A percentile compares a stretch with the other conserved stretches of the same genome.
These are phyloP conservation scores for Aleiodes leptofemur DNA, from an alignment of 2,888 invertebrate species.

Conservation along the genomic window DNA sequence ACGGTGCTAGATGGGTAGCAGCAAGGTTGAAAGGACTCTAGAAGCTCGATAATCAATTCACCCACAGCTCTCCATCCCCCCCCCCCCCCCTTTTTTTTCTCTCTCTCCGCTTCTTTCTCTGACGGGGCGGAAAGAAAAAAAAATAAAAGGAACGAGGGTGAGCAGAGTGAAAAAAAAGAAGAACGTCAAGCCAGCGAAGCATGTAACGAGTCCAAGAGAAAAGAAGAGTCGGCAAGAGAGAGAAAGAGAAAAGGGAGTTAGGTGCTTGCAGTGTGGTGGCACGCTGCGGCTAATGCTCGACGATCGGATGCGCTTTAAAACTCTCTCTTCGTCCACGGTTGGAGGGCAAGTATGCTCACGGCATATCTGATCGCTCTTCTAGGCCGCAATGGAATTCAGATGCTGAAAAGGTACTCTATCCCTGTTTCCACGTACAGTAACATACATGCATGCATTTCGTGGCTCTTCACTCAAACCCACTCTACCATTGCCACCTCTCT, in stretches of 20 bases:
- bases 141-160: neutral
- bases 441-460: constrained; percentile 15
- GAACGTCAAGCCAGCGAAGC: constrained; percentile 50
- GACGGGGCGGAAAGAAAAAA: constrained; percentile 41
- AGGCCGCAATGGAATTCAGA: constrained; percentile 48
- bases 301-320: constrained; percentile 57
- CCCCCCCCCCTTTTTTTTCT: neutral
- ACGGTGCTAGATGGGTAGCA: constrained; percentile 26
- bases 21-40: neutral
- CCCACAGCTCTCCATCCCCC: constrained; percentile 23
- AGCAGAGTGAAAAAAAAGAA: neutral
- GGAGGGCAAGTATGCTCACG: constrained; percentile 57
- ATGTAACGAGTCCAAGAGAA: constrained; percentile 53
- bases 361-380: constrained; percentile 56
- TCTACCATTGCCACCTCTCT: constrained; percentile 8
- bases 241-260: constrained; percentile 11
- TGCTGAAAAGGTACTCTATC: constrained; percentile 42
- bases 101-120: constrained; percentile 9
- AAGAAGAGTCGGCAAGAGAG: constrained; percentile 41
- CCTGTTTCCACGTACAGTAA: constrained; percentile 22
- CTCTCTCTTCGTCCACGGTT: constrained; percentile 47
- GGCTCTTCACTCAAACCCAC: constrained; percentile 22
- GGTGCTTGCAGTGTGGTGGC: constrained; percentile 49
- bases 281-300: constrained; percentile 47
- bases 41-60: constrained; percentile 50